Conservation (phyloP, 2,888 invertebrate genomes). For the Tipula vernalis region DNA sequence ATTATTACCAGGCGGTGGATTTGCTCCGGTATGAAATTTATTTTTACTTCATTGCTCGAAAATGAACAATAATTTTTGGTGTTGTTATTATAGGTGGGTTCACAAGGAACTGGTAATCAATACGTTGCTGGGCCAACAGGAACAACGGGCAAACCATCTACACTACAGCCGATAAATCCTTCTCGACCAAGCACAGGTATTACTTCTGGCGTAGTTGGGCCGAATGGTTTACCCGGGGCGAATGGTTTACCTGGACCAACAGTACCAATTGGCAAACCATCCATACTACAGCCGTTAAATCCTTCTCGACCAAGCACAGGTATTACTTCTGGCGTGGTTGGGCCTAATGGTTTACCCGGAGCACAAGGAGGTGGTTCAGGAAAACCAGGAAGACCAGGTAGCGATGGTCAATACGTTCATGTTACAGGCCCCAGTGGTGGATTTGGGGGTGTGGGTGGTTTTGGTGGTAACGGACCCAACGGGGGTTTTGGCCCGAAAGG, state of each 20-base stretch:
- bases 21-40: conserved; percentile 34
- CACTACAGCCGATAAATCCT: neutral
- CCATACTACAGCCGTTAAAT: neutral
- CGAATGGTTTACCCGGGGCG: conserved; percentile 11
- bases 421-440: conserved; percentile 10
- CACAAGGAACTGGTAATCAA: neutral
- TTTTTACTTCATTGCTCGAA: conserved; percentile 13
- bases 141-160: neutral
- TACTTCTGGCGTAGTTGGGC: conserved; percentile 14
- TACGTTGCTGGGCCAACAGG: neutral
- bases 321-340: conserved; percentile 13
- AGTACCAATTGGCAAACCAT: neutral
- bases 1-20: conserved; percentile 30
- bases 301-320: neutral
- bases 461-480: conserved; percentile 17
- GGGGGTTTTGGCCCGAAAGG: conserved; percentile 18
- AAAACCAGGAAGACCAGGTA: conserved; percentile 11
- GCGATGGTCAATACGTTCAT: conserved; percentile 13
- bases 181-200: neutral
- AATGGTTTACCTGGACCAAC: neutral
- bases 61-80: neutral
- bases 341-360: conserved; percentile 11
- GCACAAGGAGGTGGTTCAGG: neutral
- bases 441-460: conserved; percentile 11
- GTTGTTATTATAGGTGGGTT: neutral